These are phyloP conservation scores for Ochotona princeps DNA, from an alignment of 2,113 vertebrate genomes.

Conservation along the genomic window DNA sequence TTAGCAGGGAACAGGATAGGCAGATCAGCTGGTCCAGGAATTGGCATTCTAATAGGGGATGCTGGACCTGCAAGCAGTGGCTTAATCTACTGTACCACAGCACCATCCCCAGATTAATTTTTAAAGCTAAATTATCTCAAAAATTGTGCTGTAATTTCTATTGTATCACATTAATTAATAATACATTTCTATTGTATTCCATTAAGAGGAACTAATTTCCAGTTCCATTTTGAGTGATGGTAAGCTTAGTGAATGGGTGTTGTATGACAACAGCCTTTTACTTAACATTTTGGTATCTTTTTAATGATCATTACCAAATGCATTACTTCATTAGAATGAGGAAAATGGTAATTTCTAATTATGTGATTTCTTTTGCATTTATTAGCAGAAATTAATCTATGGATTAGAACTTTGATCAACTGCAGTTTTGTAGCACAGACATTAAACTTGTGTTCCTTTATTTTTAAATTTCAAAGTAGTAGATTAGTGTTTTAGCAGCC, in stretches of 20 bases:
- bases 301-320: constrained; percentile 7
- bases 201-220: no score
- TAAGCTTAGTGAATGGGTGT: neutral
- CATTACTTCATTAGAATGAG: neutral
- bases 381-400: neutral
- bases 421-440: neutral
- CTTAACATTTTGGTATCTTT: neutral
- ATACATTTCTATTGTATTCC: no score
- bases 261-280: neutral
- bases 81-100: no score
- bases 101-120: no score
- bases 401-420: neutral
- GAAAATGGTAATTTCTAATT: neutral
- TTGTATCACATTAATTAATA: no score
- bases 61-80: no score
- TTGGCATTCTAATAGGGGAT: no score
- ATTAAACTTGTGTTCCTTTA: neutral
- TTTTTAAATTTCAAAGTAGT: neutral
- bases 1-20: no score
- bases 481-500: neutral
- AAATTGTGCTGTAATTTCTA: neutral
- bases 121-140: neutral
- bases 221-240: neutral
- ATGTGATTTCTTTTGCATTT: neutral
- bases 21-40: no score